Conservation (phyloP, 2,113 vertebrate species). For the Pollachius pollachius region DNA sequence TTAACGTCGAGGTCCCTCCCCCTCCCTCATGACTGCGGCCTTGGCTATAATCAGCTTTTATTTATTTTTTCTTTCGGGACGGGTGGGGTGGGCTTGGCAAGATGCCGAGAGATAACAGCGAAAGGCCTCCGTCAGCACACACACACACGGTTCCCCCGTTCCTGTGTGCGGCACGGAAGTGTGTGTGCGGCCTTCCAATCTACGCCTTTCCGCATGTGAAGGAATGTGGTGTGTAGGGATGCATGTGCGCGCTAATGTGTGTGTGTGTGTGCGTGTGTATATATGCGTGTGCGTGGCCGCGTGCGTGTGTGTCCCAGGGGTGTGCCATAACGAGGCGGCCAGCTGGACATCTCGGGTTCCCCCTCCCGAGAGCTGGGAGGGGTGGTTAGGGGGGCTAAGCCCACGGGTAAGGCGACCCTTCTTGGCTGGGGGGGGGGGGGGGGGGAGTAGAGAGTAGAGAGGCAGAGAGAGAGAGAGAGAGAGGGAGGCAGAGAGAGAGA, state of each 20-base stretch:
- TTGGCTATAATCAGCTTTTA: slow-evolving; percentile 40
- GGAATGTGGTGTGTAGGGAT: no score
- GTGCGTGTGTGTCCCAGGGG: slow-evolving; percentile 32
- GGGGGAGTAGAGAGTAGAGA: no score
- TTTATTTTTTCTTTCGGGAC: slow-evolving; percentile 17
- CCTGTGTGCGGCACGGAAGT: not conserved
- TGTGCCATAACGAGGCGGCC: slow-evolving; percentile 64
- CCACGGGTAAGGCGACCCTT: slow-evolving; percentile 58
- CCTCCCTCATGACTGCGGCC: slow-evolving; percentile 1
- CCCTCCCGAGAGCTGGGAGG: slow-evolving; percentile 53
- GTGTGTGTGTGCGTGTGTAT: slow-evolving; percentile 13
- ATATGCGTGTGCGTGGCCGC: no score
- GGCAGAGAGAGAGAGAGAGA: slow-evolving; percentile 20
- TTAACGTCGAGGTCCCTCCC: slow-evolving; percentile 28
- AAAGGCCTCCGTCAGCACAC: slow-evolving; percentile 61
- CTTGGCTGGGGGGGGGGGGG: no score
- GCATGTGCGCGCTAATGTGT: slow-evolving; percentile 15
- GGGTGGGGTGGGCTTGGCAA: slow-evolving; percentile 55
- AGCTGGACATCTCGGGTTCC: slow-evolving; percentile 67
- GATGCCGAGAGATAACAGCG: slow-evolving; percentile 63
- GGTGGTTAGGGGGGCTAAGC: slow-evolving; percentile 68
- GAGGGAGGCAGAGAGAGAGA: no score
- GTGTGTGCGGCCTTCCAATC: not conserved
- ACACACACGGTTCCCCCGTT: slow-evolving; percentile 27
- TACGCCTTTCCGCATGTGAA: no score